A percentile compares a stretch with the other conserved stretches of the same genome.
phyloP scores from a whole-genome alignment of 2,797 vertebrate genomes.

The Okamejei kenojei region DNA sequence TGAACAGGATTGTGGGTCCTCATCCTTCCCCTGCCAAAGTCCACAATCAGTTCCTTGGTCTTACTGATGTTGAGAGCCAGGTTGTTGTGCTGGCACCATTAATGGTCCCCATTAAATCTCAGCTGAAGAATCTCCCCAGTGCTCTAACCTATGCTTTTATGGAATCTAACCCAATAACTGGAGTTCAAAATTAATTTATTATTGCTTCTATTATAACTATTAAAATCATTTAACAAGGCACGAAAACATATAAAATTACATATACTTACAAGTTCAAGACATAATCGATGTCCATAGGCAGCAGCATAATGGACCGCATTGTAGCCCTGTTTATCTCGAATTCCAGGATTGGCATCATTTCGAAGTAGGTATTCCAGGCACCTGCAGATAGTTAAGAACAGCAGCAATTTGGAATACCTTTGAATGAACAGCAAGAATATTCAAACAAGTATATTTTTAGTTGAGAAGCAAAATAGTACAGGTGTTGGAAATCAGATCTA shows the following conservation, averaged over 20 bases:
- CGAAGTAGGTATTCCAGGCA: conserved; percentile 96
- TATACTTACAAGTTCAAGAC: conserved; percentile 86
- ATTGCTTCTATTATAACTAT: not conserved
- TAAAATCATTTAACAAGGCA: not conserved
- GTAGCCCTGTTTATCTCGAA: conserved; percentile 93
- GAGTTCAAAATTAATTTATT: not conserved
- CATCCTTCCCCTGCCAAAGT: too few relatives aligned
- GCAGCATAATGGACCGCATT: conserved; percentile 96
- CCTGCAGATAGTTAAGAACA: conserved; percentile 56
- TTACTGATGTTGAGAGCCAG: too few relatives aligned
- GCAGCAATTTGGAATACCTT: not conserved
- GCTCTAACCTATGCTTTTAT: too few relatives aligned
- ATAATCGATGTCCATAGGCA: conserved; percentile 88
- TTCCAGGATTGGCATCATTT: conserved; percentile 94
- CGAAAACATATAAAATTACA: not conserved
- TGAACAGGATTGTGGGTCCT: too few relatives aligned
- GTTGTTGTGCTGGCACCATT: too few relatives aligned
- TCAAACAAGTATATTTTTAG: not conserved
- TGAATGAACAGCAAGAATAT: not conserved
- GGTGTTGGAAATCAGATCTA: not conserved
- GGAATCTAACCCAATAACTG: not conserved
- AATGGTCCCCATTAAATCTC: too few relatives aligned
- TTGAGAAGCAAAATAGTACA: not conserved
- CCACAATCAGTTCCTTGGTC: too few relatives aligned
- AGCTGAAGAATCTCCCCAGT: too few relatives aligned